Conservation (phyloP, 2,113 vertebrate species). For the Lampris megalopsis region DNA sequence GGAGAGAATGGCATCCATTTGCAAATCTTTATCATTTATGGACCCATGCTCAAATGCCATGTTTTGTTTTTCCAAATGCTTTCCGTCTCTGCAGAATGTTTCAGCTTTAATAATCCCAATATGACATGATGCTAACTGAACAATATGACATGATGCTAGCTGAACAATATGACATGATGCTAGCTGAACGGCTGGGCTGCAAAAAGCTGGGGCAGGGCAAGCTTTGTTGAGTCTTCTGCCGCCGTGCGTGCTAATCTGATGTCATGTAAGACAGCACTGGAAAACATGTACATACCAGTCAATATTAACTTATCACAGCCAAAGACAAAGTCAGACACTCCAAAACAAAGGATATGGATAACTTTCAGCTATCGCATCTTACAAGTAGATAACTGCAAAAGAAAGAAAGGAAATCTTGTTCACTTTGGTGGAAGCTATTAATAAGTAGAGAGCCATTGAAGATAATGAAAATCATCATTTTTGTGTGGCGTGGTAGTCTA, state of each 20-base stretch:
- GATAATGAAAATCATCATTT: too few relatives aligned
- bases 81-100: neutral
- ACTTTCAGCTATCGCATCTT: too few relatives aligned
- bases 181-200: conserved; percentile 31
- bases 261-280: conserved; percentile 1
- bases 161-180: conserved; percentile 47
- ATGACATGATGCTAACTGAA: conserved; percentile 44
- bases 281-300: too few relatives aligned
- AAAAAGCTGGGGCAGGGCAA: conserved; percentile 36
- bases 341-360: too few relatives aligned
- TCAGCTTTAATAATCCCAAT: conserved; percentile 29
- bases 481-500: too few relatives aligned
- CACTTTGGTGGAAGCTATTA: too few relatives aligned
- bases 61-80: conserved; percentile 41
- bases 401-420: too few relatives aligned
- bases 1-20: conserved; percentile 68
- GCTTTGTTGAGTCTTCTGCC: conserved; percentile 34
- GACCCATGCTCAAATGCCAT: conserved; percentile 49
- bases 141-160: conserved; percentile 18
- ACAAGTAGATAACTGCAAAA: too few relatives aligned
- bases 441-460: too few relatives aligned
- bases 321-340: too few relatives aligned
- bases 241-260: conserved; percentile 10
- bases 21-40: conserved; percentile 75
- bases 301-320: too few relatives aligned